Conservation (phyloP, 2,888 invertebrate species). For the Unio delphinus region DNA sequence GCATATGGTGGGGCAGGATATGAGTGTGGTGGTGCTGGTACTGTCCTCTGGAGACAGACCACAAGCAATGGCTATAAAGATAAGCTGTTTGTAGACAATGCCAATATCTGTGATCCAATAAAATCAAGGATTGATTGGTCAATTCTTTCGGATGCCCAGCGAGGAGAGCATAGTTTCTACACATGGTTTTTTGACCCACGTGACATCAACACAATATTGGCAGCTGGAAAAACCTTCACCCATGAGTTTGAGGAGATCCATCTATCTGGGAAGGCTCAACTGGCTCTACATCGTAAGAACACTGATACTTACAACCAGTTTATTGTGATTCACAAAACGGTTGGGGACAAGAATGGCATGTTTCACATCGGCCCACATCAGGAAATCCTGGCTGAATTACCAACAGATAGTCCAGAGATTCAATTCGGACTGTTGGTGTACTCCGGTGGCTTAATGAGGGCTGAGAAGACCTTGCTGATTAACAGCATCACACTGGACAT, state of each 20-base stretch:
- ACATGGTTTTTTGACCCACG: conserved; percentile 53
- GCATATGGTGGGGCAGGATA: conserved; percentile 46
- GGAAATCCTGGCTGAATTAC: conserved; percentile 42
- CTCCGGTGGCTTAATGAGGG: conserved; percentile 37
- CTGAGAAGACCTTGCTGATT: conserved; percentile 38
- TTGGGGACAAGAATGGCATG: conserved; percentile 48
- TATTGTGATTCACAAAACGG: conserved; percentile 37
- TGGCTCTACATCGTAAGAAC: conserved; percentile 48
- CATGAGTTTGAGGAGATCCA: conserved; percentile 35
- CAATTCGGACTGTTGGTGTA: conserved; percentile 50
- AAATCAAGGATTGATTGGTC: conserved; percentile 40
- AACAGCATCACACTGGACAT: conserved; percentile 52
- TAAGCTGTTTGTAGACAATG: conserved; percentile 46
- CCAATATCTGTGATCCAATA: conserved; percentile 41
- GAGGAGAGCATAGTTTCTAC: conserved; percentile 49
- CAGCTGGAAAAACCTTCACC: conserved; percentile 10
- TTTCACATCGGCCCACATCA: conserved; percentile 49
- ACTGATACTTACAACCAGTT: conserved; percentile 43
- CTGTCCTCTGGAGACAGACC: conserved; percentile 29
- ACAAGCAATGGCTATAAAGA: conserved; percentile 21
- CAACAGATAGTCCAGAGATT: conserved; percentile 47
- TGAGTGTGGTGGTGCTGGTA: conserved; percentile 61
- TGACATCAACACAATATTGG: too few relatives aligned
- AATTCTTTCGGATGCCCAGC: conserved; percentile 36
- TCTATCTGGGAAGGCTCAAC: conserved; percentile 47